A percentile compares a stretch with the other conserved stretches of the same genome.
These are phyloP conservation scores for Malurus cyaneus DNA, from an alignment of 2,113 vertebrate species.

Conservation along the genomic window DNA sequence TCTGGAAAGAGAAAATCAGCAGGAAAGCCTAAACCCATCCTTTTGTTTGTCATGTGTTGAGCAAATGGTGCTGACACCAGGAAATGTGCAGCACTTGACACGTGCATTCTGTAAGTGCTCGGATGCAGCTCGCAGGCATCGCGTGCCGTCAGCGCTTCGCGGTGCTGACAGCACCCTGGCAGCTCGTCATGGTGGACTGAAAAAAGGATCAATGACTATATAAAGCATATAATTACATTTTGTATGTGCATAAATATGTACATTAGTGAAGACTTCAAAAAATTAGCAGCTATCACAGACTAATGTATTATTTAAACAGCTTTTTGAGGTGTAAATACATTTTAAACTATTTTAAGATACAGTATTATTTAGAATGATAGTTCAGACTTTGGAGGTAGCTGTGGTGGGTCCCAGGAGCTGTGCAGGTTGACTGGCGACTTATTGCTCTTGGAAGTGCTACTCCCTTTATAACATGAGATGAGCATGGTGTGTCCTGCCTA, in stretches of 20 bases:
- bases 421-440: not conserved
- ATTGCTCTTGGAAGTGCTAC: not conserved
- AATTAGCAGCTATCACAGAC: not conserved
- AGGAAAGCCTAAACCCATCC: not conserved
- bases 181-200: not conserved
- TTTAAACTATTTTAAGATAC: not conserved
- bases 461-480: not conserved
- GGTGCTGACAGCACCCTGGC: slow-evolving; percentile 20
- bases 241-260: not conserved
- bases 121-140: not conserved
- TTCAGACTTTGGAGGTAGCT: not conserved
- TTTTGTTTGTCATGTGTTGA: not conserved
- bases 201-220: not conserved
- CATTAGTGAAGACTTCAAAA: not conserved
- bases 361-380: not conserved
- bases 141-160: not conserved
- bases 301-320: slow-evolving; percentile 1
- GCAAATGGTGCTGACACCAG: slow-evolving; percentile 48
- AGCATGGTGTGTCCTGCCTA: not conserved
- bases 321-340: slow-evolving; percentile 1
- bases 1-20: not conserved
- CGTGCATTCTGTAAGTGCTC: not conserved
- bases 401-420: not conserved
- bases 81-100: slow-evolving; percentile 42
- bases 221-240: not conserved